Base-by-base conservation (phyloP, 2,888 invertebrate species). In the Clitarchus hookeri region DNA sequence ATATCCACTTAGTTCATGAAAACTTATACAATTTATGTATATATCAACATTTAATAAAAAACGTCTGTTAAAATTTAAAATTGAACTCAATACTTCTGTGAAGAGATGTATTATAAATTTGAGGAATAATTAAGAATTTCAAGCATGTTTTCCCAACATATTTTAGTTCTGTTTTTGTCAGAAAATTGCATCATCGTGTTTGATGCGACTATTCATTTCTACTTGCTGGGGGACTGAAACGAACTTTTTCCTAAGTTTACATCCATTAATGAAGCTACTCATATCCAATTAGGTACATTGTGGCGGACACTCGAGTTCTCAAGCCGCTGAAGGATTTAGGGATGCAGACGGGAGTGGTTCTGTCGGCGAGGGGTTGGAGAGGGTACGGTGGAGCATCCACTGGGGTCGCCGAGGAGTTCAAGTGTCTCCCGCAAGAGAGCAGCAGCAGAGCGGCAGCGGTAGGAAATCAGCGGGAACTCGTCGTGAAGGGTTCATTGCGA, bases 401-500 rank as follows among this genome's bases (percentile, higher is more conserved):
- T 19, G 13, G 84, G n/a, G 48, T 48, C 25, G 84, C 25, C 48
- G n/a, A 53, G 44, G 19, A 84, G 84, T 27, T 84, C 44, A 8
- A n/a, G 84, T 6, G 16, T 48, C 53, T 84, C 25, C 84, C 84
- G 48, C 44, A 44, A 44, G 83, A 36, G 48, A 27, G 84, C 48
- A 53, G 25, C 48, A 84, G 53, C 23, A 44, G 25, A 83, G 53
- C 44, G 48, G 48, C 53, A 48, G 48, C 23, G 48, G 27, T 26
- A n/a, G 84, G 26, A 84, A 26, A 26, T 84, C n/a, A 26, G 84
- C 36, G 83, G 36, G 36, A 83, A 83, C 83, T 83, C n/a, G 13
- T 83, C 83, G 23, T 84, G 53, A 53, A 26, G 53, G 84, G 19
- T 48, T 26, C 84, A 48, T 84, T 25, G 44, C 84, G 84, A 83